phyloP scores from a whole-genome alignment of 1,140 invertebrate genomes.

The Diorhabda elongata region DNA sequence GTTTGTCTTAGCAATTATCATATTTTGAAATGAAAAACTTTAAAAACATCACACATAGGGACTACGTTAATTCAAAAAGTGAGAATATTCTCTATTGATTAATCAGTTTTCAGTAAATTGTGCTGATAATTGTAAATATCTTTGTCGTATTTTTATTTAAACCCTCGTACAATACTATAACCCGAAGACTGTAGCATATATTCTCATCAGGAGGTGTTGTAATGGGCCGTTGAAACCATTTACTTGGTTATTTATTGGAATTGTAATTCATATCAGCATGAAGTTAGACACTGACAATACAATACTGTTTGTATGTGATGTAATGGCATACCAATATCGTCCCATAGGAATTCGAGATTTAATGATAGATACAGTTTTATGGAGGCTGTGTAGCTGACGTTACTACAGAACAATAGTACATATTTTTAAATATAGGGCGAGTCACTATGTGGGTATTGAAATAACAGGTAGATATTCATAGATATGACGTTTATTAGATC shows the following conservation, averaged over 20 bases:
- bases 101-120: too few species aligned
- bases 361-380: background rate
- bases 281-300: slow-evolving; percentile 2
- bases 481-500: too few species aligned
- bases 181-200: background rate
- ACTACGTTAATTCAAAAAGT: too few species aligned
- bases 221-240: background rate
- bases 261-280: slow-evolving; percentile 1
- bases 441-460: background rate
- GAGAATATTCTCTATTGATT: too few species aligned
- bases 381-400: background rate
- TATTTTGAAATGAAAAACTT: too few species aligned
- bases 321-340: slow-evolving; percentile 2
- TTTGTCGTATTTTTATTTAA: too few species aligned
- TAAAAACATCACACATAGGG: too few species aligned
- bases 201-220: slow-evolving; percentile 13
- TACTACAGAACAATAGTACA: background rate
- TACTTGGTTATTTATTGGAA: slow-evolving; percentile 4
- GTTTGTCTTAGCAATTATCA: too few species aligned
- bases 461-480: too few species aligned
- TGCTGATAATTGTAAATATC: too few species aligned
- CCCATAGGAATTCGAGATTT: background rate
- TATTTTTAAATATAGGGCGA: background rate
- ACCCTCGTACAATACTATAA: too few species aligned
- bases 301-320: background rate